phyloP scores from a whole-genome alignment of 2,888 invertebrate genomes.

The Dicycla oo region DNA sequence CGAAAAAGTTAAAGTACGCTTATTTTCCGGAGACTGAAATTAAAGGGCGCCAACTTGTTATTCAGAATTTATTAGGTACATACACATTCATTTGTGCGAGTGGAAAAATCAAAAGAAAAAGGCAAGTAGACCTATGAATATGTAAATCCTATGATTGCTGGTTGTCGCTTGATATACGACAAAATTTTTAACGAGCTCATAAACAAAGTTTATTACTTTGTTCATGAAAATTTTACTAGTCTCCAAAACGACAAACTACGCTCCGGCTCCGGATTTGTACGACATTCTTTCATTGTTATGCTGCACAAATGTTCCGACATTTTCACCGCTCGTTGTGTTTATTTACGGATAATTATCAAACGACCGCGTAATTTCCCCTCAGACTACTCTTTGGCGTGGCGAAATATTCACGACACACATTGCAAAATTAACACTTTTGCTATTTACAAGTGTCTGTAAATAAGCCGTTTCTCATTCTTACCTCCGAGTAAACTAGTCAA shows the following conservation, averaged over 20 bases:
- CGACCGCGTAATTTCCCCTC: conserved; percentile 46
- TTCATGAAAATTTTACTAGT: conserved; percentile 77
- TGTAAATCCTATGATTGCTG: conserved; percentile 71
- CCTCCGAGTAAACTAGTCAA: not conserved
- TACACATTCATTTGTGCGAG: conserved; percentile 34
- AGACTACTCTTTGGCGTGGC: conserved; percentile 21
- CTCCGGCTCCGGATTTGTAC: conserved; percentile 60
- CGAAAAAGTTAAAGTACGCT: conserved; percentile 31
- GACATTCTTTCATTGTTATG: conserved; percentile 68
- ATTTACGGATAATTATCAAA: conserved; percentile 55
- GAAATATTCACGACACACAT: conserved; percentile 13
- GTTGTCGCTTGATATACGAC: conserved; percentile 69
- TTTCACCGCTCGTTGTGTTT: conserved; percentile 50
- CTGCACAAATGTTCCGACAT: conserved; percentile 60
- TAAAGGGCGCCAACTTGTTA: conserved; percentile 13
- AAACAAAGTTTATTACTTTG: conserved; percentile 75
- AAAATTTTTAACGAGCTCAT: conserved; percentile 75
- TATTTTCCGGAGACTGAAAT: conserved; percentile 17
- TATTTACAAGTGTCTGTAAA: conserved; percentile 8
- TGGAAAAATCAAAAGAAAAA: conserved; percentile 41
- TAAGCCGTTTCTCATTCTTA: not conserved
- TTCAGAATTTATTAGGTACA: conserved; percentile 26
- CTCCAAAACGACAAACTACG: conserved; percentile 72
- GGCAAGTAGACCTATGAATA: conserved; percentile 61
- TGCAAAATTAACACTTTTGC: conserved; percentile 20